Conservation (phyloP, 2,113 vertebrate species). For the Rhadina sibilatrix region DNA sequence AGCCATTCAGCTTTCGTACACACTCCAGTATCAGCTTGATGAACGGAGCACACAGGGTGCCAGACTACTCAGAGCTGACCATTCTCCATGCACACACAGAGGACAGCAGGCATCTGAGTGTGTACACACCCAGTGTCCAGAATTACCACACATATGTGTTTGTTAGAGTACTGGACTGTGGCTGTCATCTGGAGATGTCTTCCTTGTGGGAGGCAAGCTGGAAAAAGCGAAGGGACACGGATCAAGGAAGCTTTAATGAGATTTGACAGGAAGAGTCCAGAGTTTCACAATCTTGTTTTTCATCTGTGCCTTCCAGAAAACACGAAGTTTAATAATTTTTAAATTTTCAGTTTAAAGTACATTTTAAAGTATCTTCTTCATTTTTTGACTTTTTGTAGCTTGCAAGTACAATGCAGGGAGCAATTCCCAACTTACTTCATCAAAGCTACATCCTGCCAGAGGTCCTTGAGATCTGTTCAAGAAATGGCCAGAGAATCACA, state of each 20-base stretch:
- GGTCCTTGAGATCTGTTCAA: neutral
- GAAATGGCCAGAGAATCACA: neutral
- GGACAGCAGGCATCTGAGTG: neutral
- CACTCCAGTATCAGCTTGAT: neutral
- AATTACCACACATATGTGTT: neutral
- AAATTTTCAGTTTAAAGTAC: neutral
- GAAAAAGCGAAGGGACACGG: neutral
- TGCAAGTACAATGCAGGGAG: neutral
- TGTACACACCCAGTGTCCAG: rapidly evolving
- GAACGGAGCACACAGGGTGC: neutral
- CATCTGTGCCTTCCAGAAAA: neutral
- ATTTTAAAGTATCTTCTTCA: neutral
- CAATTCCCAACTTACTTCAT: neutral
- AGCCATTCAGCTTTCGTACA: neutral
- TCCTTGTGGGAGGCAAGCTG: neutral
- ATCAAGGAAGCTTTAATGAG: neutral
- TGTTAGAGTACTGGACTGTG: neutral
- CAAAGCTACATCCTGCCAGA: neutral
- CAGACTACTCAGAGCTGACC: neutral
- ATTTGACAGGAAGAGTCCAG: neutral
- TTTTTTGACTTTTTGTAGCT: neutral
- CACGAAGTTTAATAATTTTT: neutral
- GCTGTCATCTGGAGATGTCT: neutral
- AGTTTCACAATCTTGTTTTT: neutral
- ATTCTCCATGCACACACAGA: neutral